These are phyloP conservation scores for Diachasma alloeum DNA, from an alignment of 1,140 invertebrate species.

Conservation along the genomic window DNA sequence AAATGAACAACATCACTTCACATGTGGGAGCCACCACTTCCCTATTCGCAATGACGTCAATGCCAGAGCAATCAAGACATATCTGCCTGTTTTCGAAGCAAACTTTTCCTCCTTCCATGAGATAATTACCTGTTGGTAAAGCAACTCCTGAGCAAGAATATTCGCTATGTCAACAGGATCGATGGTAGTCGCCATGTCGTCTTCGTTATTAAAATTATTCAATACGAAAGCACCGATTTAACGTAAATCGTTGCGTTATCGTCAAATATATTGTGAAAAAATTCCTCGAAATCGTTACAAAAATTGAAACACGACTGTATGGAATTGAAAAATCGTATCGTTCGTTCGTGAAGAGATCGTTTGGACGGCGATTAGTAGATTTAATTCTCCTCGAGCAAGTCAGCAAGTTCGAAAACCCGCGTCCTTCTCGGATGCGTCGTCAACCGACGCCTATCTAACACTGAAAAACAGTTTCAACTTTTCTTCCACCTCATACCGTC, in stretches of 20 bases:
- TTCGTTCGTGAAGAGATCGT: conserved; percentile 47
- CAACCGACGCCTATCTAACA: conserved; percentile 58
- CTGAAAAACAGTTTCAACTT: conserved; percentile 40
- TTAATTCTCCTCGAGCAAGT: not conserved
- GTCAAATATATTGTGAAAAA: too few relatives aligned
- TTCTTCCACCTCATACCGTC: conserved; percentile 34
- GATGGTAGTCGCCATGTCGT: conserved; percentile 63
- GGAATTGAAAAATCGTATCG: conserved; percentile 28
- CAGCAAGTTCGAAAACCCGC: not conserved
- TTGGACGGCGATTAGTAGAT: conserved; percentile 42
- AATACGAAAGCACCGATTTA: conserved; percentile 9
- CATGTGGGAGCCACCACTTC: too few relatives aligned
- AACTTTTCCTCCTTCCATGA: too few relatives aligned
- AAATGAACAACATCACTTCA: too few relatives aligned
- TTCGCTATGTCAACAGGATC: conserved; percentile 82
- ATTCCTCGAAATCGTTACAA: too few relatives aligned
- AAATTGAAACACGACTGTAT: too few relatives aligned
- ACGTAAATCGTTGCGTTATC: not conserved
- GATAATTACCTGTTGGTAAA: conserved; percentile 75
- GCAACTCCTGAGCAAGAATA: conserved; percentile 81
- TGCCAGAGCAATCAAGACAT: too few relatives aligned
- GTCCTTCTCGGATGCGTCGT: conserved; percentile 44
- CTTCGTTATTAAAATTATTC: conserved; percentile 33
- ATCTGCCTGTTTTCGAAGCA: too few relatives aligned
- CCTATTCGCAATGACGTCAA: too few relatives aligned